These are phyloP conservation scores for Thymelicus acteon DNA, from an alignment of 2,888 invertebrate species.

Conservation along the genomic window DNA sequence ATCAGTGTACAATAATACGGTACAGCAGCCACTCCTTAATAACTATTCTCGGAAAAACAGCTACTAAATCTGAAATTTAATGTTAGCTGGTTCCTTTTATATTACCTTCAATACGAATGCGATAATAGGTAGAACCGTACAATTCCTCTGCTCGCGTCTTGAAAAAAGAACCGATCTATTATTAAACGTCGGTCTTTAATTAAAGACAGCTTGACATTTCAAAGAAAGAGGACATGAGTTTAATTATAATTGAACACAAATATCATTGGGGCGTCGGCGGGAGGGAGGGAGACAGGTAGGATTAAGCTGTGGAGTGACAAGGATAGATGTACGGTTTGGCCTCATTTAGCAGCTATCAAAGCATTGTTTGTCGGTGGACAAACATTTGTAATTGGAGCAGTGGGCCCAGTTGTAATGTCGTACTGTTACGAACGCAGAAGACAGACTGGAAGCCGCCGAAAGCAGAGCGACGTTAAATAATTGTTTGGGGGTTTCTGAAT, in stretches of 20 bases:
- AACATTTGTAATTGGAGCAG: slow-evolving; percentile 57
- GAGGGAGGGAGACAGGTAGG: slow-evolving; percentile 56
- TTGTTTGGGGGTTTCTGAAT: not conserved
- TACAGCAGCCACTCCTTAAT: no score
- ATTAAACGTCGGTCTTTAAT: slow-evolving; percentile 73
- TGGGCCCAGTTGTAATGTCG: slow-evolving; percentile 58
- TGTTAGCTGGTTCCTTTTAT: not conserved
- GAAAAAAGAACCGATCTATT: slow-evolving; percentile 67
- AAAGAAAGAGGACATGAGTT: slow-evolving; percentile 81
- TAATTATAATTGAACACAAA: slow-evolving; percentile 83
- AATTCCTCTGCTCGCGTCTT: slow-evolving; percentile 40
- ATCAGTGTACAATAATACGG: no score
- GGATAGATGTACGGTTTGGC: slow-evolving; percentile 73
- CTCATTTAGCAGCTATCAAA: slow-evolving; percentile 73
- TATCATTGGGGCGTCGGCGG: slow-evolving; percentile 80
- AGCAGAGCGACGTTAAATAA: slow-evolving; percentile 24
- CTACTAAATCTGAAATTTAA: no score
- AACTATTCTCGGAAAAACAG: no score
- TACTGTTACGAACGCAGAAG: slow-evolving; percentile 47
- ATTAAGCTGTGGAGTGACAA: slow-evolving; percentile 60
- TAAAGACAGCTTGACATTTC: slow-evolving; percentile 83
- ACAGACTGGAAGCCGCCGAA: slow-evolving; percentile 51
- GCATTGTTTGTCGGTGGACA: slow-evolving; percentile 73
- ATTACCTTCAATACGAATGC: not conserved
- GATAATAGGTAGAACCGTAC: slow-evolving; percentile 11